phyloP scores from a whole-genome alignment of 2,888 invertebrate species.

The Melolontha melolontha region DNA sequence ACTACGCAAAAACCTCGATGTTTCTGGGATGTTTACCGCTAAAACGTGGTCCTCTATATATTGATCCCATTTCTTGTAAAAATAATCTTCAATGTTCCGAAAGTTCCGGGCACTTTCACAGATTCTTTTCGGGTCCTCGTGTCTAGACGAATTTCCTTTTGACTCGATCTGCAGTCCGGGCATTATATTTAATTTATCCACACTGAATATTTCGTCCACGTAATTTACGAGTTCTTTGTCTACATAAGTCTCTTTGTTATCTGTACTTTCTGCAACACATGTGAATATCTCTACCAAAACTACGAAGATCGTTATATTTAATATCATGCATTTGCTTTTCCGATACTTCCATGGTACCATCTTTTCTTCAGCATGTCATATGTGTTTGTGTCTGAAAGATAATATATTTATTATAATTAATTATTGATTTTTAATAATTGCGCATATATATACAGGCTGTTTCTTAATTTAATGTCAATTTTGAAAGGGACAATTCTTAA shows the following conservation, averaged over 20 bases:
- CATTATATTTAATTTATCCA: constrained; percentile 61
- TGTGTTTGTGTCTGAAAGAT: constrained; percentile 48
- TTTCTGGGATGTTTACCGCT: constrained; percentile 76
- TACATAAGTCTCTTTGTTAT: constrained; percentile 55
- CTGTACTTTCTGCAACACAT: background rate
- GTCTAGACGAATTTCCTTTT: constrained; percentile 44
- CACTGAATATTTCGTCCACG: constrained; percentile 70
- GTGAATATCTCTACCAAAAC: constrained; percentile 36
- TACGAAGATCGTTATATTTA: constrained; percentile 44
- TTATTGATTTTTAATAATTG: too few relatives aligned
- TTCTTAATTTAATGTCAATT: too few relatives aligned
- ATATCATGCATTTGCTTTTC: constrained; percentile 52
- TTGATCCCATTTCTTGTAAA: constrained; percentile 71
- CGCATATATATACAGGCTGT: too few relatives aligned
- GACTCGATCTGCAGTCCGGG: constrained; percentile 49
- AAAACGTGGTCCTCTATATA: constrained; percentile 73
- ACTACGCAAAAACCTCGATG: constrained; percentile 75
- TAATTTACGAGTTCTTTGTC: constrained; percentile 70
- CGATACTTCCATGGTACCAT: constrained; percentile 56
- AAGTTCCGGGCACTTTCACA: constrained; percentile 63
- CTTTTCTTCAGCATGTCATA: constrained; percentile 56
- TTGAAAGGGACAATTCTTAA: too few relatives aligned
- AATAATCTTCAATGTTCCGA: constrained; percentile 68
- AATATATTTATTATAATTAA: background rate
- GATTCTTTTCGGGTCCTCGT: constrained; percentile 49